Conservation (phyloP, 2,113 vertebrate genomes). For the Myotis brandtii region DNA sequence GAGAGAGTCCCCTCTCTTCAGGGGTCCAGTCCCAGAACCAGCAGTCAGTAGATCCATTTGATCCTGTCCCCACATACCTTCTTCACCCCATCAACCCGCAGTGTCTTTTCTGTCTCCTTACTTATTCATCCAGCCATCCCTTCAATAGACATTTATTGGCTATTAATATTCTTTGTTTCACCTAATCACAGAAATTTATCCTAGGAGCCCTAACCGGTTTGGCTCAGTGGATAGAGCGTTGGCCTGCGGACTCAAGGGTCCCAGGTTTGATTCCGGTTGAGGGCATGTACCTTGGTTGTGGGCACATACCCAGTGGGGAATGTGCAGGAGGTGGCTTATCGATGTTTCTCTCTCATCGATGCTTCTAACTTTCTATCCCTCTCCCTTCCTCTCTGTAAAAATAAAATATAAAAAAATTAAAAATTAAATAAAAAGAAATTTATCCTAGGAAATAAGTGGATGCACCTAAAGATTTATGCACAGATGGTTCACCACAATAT, state of each 20-base stretch:
- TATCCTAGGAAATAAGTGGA: neutral
- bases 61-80: neutral
- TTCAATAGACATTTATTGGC: neutral
- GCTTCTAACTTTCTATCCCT: too few relatives aligned
- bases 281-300: too few relatives aligned
- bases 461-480: neutral
- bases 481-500: neutral
- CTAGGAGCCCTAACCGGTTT: neutral
- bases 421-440: neutral
- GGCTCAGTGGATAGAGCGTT: too few relatives aligned
- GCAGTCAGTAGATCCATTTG: neutral
- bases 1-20: slow-evolving; percentile 10
- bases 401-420: too few relatives aligned
- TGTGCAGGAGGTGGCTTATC: too few relatives aligned
- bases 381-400: too few relatives aligned
- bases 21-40: neutral
- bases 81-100: neutral
- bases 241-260: too few relatives aligned
- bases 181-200: neutral
- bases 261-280: too few relatives aligned
- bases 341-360: too few relatives aligned
- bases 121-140: neutral
- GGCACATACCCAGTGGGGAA: too few relatives aligned
- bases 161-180: neutral
- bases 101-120: neutral